Conservation (phyloP, 2,113 vertebrate genomes). For the Carettochelys insculpta region DNA sequence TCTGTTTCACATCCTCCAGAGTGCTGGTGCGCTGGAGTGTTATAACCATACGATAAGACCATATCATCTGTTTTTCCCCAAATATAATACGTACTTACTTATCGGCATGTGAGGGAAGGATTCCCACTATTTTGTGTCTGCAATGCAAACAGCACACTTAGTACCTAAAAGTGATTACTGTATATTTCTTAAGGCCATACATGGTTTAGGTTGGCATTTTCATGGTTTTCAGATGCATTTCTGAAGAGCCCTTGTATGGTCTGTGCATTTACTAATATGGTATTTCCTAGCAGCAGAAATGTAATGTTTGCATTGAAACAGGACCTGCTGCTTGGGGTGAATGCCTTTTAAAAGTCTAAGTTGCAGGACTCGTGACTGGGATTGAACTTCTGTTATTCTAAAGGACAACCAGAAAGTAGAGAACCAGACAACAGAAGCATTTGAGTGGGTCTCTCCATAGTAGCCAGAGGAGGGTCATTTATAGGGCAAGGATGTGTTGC, state of each 20-base stretch:
- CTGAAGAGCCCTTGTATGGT: background rate
- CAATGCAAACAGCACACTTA: background rate
- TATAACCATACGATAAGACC: background rate
- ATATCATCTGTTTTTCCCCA: background rate
- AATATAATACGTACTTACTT: background rate
- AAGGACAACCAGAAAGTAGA: background rate
- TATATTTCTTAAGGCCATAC: background rate
- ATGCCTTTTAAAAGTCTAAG: background rate
- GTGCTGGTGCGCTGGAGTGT: background rate
- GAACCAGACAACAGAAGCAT: background rate
- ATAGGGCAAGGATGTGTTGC: background rate
- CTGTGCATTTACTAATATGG: background rate
- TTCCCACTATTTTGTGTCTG: background rate
- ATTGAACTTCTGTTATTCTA: background rate
- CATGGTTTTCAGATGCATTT: background rate
- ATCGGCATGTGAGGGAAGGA: background rate
- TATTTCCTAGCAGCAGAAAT: background rate
- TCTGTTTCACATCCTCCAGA: background rate
- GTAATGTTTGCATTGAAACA: background rate
- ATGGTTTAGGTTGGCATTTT: background rate
- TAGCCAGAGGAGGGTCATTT: background rate
- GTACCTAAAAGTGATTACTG: accelerated
- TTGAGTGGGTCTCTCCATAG: background rate
- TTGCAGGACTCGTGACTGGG: background rate
- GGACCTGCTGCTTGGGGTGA: accelerated